A percentile compares a stretch with the other conserved stretches of the same genome.
Conservation (phyloP, 2,797 vertebrate genomes). For the Lagorchestes hirsutus region DNA sequence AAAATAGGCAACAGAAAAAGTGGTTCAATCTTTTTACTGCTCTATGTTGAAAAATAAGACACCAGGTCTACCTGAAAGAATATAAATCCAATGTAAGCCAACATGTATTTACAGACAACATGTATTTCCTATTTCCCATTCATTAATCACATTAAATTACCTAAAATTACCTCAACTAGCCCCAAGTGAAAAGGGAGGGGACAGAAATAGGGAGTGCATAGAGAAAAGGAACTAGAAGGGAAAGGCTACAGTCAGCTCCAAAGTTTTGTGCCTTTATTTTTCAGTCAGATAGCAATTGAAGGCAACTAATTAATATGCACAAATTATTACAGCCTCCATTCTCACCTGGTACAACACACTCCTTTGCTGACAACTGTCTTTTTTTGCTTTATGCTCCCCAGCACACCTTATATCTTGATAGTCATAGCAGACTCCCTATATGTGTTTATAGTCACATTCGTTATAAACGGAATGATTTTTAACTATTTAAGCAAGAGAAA, state of each 20-base stretch:
- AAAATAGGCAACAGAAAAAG: not conserved
- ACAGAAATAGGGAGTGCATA: not conserved
- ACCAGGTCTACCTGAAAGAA: not conserved
- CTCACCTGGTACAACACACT: not conserved
- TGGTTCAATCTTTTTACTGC: not conserved
- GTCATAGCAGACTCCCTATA: too few species aligned
- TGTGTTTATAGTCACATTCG: not conserved
- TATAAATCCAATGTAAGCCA: not conserved
- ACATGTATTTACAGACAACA: not conserved
- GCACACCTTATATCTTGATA: not conserved
- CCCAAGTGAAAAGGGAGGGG: not conserved
- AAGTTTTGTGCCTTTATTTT: not conserved
- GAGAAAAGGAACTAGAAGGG: not conserved
- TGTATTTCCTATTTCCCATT: not conserved
- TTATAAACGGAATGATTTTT: not conserved
- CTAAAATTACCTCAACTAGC: too few species aligned
- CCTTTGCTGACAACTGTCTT: not conserved
- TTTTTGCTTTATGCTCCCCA: not conserved
- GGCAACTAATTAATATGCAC: not conserved
- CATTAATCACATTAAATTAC: too few species aligned
- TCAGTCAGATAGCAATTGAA: not conserved
- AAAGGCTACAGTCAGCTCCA: not conserved
- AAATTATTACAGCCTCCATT: not conserved
- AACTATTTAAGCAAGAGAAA: not conserved
- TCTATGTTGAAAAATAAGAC: not conserved